phyloP scores from a whole-genome alignment of 1,140 invertebrate species.

The Plodia interpunctella region DNA sequence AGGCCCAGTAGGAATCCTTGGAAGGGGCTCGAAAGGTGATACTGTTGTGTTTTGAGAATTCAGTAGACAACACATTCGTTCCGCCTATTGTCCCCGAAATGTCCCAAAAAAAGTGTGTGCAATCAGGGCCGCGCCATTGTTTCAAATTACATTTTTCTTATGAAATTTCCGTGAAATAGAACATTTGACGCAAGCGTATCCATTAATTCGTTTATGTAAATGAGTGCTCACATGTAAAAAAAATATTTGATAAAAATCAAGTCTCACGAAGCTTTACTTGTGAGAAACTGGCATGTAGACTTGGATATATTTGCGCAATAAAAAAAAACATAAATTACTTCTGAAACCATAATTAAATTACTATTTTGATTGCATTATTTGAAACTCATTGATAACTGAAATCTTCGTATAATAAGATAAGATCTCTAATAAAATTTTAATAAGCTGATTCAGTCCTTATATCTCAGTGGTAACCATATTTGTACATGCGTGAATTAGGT shows the following conservation, averaged over 20 bases:
- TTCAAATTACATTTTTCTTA: conserved; percentile 29
- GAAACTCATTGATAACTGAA: no score
- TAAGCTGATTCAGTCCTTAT: no score
- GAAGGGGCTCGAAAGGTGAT: conserved; percentile 2
- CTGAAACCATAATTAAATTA: no score
- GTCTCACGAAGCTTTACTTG: not conserved
- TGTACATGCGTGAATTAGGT: no score
- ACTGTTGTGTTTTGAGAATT: not conserved
- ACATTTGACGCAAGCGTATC: conserved; percentile 15
- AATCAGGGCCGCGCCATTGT: conserved; percentile 27
- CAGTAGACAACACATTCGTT: conserved; percentile 16
- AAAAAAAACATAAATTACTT: no score
- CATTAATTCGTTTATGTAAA: conserved; percentile 7
- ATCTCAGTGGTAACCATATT: no score
- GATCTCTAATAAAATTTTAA: no score
- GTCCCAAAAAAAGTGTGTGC: conserved; percentile 23
- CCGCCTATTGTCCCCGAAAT: conserved; percentile 21
- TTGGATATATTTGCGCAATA: no score
- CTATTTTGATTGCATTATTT: no score
- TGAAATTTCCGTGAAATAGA: conserved; percentile 34
- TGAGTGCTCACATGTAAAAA: not conserved
- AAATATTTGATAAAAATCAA: not conserved
- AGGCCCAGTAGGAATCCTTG: no score
- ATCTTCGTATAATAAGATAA: no score
- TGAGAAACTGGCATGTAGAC: not conserved